Percentiles rank a stretch among this genome's conserved stretches.
phyloP scores from a whole-genome alignment of 1,140 invertebrate genomes.

The Chironomus tepperi region DNA sequence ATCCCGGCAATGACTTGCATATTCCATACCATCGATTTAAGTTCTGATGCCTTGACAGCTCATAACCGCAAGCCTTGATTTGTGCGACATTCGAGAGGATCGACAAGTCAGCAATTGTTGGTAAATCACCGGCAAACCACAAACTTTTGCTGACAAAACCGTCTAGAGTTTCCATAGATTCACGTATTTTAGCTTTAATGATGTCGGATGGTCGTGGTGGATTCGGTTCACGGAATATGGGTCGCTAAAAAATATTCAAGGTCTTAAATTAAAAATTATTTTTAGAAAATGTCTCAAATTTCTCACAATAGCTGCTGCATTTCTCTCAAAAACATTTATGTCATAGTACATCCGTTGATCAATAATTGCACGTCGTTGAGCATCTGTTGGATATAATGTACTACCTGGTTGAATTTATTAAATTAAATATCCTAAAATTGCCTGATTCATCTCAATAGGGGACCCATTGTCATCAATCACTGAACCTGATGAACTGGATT shows the following conservation, averaged over 20 bases:
- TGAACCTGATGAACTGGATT: slow-evolving; percentile 32
- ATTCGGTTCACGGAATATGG: not conserved
- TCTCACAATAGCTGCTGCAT: not conserved
- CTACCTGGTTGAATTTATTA: slow-evolving; percentile 19
- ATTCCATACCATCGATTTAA: not conserved
- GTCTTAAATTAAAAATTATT: not conserved
- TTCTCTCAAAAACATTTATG: not conserved
- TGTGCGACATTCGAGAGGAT: not conserved
- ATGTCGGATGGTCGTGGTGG: not conserved
- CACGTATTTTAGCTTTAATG: not conserved
- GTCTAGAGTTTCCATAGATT: not conserved
- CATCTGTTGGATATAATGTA: not conserved
- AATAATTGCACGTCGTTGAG: not conserved
- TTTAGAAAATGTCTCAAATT: not conserved
- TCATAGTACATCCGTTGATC: slow-evolving; percentile 1
- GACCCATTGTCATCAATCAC: slow-evolving; percentile 32
- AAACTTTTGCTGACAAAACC: not conserved
- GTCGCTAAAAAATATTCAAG: not conserved
- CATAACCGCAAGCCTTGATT: slow-evolving; percentile 12
- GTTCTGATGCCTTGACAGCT: not conserved
- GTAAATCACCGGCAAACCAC: not conserved
- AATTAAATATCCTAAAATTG: slow-evolving; percentile 30
- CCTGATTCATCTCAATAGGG: slow-evolving; percentile 31
- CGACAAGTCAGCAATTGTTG: not conserved
- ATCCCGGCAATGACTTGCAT: not conserved